Evolutionary conservation across 2,113 vertebrate genomes (phyloP).

Genomic region (Pteruthius melanotis): DNA sequence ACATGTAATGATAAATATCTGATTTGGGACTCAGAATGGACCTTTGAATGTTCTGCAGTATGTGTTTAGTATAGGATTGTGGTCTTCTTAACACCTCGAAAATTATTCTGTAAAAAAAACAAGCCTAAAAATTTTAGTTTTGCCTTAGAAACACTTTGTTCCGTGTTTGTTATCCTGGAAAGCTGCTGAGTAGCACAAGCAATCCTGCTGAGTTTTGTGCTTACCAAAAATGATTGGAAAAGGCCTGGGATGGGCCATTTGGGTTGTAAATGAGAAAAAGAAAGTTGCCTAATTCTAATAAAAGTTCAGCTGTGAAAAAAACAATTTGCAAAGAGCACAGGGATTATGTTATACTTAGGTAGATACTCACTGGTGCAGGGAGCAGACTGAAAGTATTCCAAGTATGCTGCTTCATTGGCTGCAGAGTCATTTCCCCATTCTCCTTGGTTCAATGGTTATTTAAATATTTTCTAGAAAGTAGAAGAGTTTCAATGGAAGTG

Average conservation of each 20-base stretch:
- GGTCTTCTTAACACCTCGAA: neutral
- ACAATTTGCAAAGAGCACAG: neutral
- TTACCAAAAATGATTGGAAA: neutral
- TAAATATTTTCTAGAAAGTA: neutral
- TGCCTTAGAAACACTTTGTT: neutral
- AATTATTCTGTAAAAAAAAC: neutral
- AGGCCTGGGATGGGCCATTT: neutral
- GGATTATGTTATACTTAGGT: neutral
- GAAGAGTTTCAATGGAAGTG: neutral
- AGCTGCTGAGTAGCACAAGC: neutral
- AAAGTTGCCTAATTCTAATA: neutral
- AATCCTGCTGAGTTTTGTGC: neutral
- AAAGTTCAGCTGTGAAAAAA: neutral
- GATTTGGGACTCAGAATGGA: neutral
- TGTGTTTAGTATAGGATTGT: neutral
- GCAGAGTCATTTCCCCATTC: neutral
- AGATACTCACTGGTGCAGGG: neutral
- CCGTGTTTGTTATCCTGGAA: neutral
- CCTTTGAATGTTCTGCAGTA: neutral
- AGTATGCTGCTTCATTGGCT: neutral
- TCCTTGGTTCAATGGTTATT: neutral
- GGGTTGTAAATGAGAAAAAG: neutral
- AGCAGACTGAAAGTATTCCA: neutral
- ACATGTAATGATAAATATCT: neutral
- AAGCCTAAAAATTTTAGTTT: neutral